Base-by-base conservation (phyloP, 2,888 invertebrate species). In the Amiota mariae region DNA sequence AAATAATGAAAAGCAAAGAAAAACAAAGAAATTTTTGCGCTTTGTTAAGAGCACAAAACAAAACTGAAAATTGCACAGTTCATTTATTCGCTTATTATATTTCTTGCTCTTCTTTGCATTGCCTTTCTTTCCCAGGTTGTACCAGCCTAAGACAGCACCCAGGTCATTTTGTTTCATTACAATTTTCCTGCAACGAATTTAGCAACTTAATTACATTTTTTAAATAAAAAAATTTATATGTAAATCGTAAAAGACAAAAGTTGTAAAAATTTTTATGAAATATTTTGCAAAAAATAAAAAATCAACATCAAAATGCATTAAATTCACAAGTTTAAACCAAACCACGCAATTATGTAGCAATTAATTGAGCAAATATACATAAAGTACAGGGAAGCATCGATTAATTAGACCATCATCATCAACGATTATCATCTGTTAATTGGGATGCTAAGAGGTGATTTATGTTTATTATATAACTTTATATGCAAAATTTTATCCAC, bases 221-320 rank as follows among this genome's bases (percentile, higher is more conserved):
- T 15, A 6, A 6, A n/a, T 12, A 20, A 59, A 8, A 59, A 59
- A 15, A 20, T 59, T 1, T 9, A 11, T 20, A 59, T 59, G 59
- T 10, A 59, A 59, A 59, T 59, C 20, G 20, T 59, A 15, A 59
- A 59, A 15, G 18, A 59, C 59, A 59, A 59, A 11, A 18, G 36
- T 24, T 4, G 1, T 18, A n/a, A 59, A 59, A 4, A 51, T 51
- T 51, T 51, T 51, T 51, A 51, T 51, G 18, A 59, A 6, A 59
- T 4, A 59, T 20, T 51, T 51, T 51, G 54, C 54, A 57, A 59
- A 59, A 59, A n/a, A 57, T 1, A 57, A 59, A 59, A 59, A 51
- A 51, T n/a, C 12, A 1, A 51, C 6, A 36, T 36, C 8, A 36
- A 36, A 36, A 36, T 36, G 36, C 36, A 36, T 36, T 36, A 36